A percentile compares a stretch with the other conserved stretches of the same genome.
These are phyloP conservation scores for Cavia aperea DNA, from an alignment of 2,113 vertebrate species.

Conservation along the genomic window DNA sequence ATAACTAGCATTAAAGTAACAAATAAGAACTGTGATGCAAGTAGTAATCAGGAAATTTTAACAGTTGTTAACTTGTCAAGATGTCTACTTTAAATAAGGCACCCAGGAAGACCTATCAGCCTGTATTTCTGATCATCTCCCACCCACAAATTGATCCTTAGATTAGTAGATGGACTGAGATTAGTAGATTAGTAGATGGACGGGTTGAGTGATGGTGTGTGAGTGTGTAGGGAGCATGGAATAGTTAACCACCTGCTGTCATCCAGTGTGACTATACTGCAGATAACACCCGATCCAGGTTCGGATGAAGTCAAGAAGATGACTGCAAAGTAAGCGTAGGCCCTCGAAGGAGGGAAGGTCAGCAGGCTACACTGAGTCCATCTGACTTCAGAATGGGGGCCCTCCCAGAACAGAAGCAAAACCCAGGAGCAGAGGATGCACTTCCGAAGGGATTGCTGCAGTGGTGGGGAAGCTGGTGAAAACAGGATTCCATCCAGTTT, in stretches of 20 bases:
- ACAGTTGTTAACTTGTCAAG: neutral
- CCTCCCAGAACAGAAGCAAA: neutral
- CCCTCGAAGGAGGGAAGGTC: neutral
- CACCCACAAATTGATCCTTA: neutral
- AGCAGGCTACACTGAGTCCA: neutral
- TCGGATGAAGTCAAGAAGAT: neutral
- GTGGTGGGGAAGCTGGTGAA: neutral
- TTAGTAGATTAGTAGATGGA: too few species aligned
- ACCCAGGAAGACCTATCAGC: neutral
- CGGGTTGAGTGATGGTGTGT: accelerated
- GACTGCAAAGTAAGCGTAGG: neutral
- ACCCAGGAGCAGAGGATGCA: neutral
- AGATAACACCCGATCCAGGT: too few species aligned
- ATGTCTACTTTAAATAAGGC: neutral
- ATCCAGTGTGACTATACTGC: neutral
- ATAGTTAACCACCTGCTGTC: neutral
- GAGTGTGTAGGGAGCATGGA: neutral
- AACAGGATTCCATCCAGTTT: neutral
- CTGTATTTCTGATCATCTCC: neutral
- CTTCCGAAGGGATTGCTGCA: neutral
- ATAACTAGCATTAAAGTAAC: neutral
- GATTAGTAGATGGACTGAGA: neutral
- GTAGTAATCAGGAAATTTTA: neutral
- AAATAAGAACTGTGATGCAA: neutral
- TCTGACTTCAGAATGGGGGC: neutral